Conservation (phyloP, 2,113 vertebrate species). For the Rissa tridactyla region DNA sequence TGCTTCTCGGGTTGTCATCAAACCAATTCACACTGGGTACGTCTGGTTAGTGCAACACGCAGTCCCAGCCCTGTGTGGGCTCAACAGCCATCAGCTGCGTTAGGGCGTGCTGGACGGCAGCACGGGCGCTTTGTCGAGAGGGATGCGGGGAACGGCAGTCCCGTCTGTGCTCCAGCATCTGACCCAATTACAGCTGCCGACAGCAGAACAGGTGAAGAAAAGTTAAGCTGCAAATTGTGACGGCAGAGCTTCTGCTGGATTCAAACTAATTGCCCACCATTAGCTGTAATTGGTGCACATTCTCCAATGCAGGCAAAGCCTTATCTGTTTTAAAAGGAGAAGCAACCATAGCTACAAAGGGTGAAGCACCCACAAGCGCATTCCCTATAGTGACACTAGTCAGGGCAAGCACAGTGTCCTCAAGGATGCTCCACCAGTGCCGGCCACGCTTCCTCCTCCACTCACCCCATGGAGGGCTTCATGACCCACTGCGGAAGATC, state of each 20-base stretch:
- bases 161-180: background rate
- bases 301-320: background rate
- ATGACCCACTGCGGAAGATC: background rate
- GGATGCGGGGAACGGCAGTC: accelerated
- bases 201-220: background rate
- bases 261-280: background rate
- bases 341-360: background rate
- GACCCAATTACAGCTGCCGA: background rate
- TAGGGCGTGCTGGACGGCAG: accelerated
- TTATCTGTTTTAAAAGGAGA: background rate
- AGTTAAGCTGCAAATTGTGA: background rate
- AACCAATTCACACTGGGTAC: background rate
- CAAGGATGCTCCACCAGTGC: background rate
- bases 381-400: accelerated
- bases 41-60: background rate
- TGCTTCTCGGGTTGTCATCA: background rate
- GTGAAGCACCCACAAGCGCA: background rate
- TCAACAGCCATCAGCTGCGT: background rate
- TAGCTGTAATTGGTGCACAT: background rate
- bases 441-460: accelerated
- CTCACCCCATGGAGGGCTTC: background rate
- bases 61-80: background rate
- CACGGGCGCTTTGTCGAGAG: accelerated
- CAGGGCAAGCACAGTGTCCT: background rate
- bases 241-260: background rate